Base-by-base conservation (phyloP, 2,888 invertebrate species). In the Zele albiditarsus region DNA sequence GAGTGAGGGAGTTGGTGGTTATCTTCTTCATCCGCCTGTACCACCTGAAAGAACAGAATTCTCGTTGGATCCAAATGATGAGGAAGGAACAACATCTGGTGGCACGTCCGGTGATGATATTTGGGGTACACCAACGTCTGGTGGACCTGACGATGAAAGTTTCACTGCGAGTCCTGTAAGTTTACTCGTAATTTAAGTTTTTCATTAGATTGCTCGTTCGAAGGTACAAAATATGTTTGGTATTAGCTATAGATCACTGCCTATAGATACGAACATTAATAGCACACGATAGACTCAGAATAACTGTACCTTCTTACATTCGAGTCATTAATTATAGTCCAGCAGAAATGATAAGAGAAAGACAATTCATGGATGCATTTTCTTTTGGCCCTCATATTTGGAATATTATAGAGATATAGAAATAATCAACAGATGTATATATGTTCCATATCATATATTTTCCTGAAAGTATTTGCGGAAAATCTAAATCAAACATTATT, bases 51-150 rank as follows among this genome's bases (percentile, higher is more conserved):
- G 89, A 71, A 88, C 88, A 1, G 89, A 89, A 76, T 86, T 84
- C 71, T 87, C 88, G 0, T 78, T 89, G 46, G 89, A 89, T 42
- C 84, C 85, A 3, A 87, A 87, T 42, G 92, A 92, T 82, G 95
- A 95, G 81, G 96, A 96, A 76, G 94, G 94, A 5, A 96, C 96
- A 84, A 95, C 95, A 0, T 96, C 96, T 62, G 96, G 95, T 0
- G 96, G 94, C 0, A 94, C 94, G 0, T 96, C 95, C 3, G 96
- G 95, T 0, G 96, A 96, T 88, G 96, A 96, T 84, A 94, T 96
- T 28, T 96, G 96, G 96, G 96, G 96, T 0, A 96, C 96, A 0
- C 96, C 96, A 3, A 96, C 96, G 0, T 96, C 96, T 80, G 95
- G 95, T 3, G 96, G 95, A 27, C 93, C 95, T 53, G 93, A 95